Percentiles rank a stretch among this genome's conserved stretches.
These are phyloP conservation scores for Callocephalon fimbriatum DNA, from an alignment of 2,113 vertebrate genomes.

Conservation along the genomic window DNA sequence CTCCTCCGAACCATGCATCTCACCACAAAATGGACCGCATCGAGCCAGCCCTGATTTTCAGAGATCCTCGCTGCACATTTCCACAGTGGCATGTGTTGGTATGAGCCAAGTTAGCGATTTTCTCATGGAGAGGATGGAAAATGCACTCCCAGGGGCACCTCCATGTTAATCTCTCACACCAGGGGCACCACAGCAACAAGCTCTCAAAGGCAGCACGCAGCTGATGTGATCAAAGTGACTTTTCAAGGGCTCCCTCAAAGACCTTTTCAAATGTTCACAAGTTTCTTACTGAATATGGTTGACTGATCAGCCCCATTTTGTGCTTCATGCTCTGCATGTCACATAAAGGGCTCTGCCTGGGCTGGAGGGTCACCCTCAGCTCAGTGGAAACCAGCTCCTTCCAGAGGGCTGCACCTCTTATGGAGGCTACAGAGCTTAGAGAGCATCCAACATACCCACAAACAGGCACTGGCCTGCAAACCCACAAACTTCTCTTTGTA, in stretches of 20 bases:
- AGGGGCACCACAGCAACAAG: not conserved
- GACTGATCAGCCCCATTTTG: not conserved
- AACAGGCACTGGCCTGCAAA: not conserved
- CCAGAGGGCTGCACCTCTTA: not conserved
- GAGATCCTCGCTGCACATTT: not conserved
- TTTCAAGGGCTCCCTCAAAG: not conserved
- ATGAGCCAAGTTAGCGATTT: not conserved
- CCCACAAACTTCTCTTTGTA: not conserved
- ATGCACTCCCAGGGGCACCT: fast-evolving
- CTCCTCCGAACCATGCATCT: not conserved
- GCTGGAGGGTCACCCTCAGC: not conserved
- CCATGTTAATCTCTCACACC: not conserved
- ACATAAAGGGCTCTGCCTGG: not conserved
- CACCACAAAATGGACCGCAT: not conserved
- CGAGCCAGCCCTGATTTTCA: not conserved
- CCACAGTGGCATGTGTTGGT: not conserved
- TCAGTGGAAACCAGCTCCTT: not conserved
- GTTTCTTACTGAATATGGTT: not conserved
- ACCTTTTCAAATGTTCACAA: not conserved
- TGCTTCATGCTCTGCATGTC: not conserved
- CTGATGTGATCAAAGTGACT: not conserved
- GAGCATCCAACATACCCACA: fast-evolving
- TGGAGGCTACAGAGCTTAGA: fast-evolving
- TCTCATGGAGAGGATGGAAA: not conserved
- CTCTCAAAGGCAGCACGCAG: not conserved